phyloP scores from a whole-genome alignment of 1,140 invertebrate species.

The Bombus waltoni region DNA sequence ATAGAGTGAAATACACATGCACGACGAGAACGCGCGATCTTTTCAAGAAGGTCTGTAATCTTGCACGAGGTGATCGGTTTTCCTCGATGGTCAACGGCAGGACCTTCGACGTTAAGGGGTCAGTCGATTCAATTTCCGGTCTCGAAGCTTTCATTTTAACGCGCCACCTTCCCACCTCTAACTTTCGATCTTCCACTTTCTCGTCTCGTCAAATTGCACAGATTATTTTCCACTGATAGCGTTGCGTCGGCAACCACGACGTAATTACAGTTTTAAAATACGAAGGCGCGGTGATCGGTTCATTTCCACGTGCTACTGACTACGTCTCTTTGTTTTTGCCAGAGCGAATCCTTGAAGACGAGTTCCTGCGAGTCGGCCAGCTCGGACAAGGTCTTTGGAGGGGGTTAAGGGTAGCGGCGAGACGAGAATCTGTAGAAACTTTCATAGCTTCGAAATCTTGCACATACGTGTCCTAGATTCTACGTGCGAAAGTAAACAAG shows the following conservation, averaged over 20 bases:
- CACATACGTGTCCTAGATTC: too few species aligned
- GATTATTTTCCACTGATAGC: constrained; percentile 15
- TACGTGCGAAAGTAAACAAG: too few species aligned
- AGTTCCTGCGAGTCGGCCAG: neutral
- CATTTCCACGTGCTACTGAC: constrained; percentile 5
- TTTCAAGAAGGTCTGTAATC: constrained; percentile 13
- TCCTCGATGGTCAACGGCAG: neutral
- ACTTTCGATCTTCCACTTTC: neutral
- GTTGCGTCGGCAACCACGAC: neutral
- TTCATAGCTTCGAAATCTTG: too few species aligned
- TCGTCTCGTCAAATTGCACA: neutral
- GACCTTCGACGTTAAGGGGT: neutral
- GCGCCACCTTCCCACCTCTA: neutral
- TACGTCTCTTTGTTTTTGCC: neutral
- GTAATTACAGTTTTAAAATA: constrained; percentile 28
- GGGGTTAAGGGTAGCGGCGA: too few species aligned
- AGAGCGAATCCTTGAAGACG: neutral
- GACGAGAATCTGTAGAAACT: too few species aligned
- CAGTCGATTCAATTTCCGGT: constrained; percentile 32
- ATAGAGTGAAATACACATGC: neutral
- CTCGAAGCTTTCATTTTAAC: neutral
- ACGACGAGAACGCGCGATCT: constrained; percentile 2
- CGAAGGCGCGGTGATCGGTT: constrained; percentile 8
- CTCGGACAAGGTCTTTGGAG: too few species aligned
- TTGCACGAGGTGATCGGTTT: constrained; percentile 3